Evolutionary conservation across 2,113 vertebrate species (phyloP), one percentile per base, ranked within the genome.

Genomic region (Bothrops jararaca): DNA sequence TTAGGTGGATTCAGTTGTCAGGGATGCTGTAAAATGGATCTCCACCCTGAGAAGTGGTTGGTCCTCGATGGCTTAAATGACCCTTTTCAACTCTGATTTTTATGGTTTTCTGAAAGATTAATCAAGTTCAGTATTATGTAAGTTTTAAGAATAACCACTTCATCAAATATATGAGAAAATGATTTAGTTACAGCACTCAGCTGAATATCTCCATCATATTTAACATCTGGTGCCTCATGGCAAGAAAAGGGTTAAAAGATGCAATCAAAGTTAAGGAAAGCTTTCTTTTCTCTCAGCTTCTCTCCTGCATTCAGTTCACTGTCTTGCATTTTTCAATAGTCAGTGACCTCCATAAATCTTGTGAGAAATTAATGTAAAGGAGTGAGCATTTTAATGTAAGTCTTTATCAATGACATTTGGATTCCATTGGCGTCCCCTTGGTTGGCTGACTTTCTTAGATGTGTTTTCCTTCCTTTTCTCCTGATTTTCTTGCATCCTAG

Each of bases 271-370:
- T 93, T 95, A 86, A 92, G 92, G 94, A 95, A 95, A 54, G 69
- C 93, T 69, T 95, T 89, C 1, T 1, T 91, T 34, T 39, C 34
- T 52, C 42, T n/a, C 7, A 12, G 8, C 18, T 1, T 52, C 34
- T 15, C 50, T 54, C 9, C 94, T 39, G 4, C 48, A 52, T 15
- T 94, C 22, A 1, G n/a, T 23, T 88, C 74, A 86, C 26, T 96
- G 94, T 95, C 94, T 95, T 93, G 95, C 92, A 88, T 96, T 96
- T 97, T 96, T 90, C 56, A 93, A 91, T 97, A 91, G 89, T 95
- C 91, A 93, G 80, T 94, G 94, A 93, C 94, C 96, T 69, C 95
- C 91, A 93, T 97, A 97, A 97, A 97, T 97, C 96, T 95, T 95
- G 93, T 94, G 90, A 95, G 96, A 90, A 97, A 96, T 97, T 97